phyloP scores from a whole-genome alignment of 2,113 vertebrate species.

The Crotophaga sulcirostris region DNA sequence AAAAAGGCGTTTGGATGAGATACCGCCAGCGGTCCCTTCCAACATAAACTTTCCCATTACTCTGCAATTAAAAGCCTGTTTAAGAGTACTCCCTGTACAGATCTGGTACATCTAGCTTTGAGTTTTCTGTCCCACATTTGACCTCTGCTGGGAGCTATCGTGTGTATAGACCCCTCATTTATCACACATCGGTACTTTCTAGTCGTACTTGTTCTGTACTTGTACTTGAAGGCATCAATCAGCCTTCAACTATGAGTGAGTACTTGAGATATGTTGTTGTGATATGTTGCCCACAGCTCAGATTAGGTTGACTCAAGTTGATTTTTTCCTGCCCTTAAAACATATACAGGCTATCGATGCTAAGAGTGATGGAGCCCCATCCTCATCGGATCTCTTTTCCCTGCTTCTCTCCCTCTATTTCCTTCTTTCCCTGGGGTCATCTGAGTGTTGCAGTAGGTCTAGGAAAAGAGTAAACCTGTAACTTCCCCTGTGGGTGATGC shows the following conservation, averaged over 20 bases:
- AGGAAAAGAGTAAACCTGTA: not conserved
- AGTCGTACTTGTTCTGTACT: not conserved
- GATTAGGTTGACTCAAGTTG: not conserved
- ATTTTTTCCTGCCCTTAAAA: not conserved
- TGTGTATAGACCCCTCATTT: not conserved
- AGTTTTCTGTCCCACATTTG: not conserved
- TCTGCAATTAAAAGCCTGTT: not conserved
- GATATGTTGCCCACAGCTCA: not conserved
- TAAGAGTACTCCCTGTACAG: not conserved
- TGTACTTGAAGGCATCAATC: not conserved
- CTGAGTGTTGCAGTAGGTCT: not conserved
- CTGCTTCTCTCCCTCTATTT: not conserved
- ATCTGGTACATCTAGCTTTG: not conserved
- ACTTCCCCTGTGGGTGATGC: not conserved
- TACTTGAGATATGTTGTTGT: not conserved
- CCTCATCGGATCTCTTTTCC: not conserved
- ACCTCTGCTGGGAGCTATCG: not conserved
- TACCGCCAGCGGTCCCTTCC: not conserved
- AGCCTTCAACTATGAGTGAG: not conserved
- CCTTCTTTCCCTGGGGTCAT: not conserved
- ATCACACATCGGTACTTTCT: not conserved
- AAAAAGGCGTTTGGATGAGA: not conserved
- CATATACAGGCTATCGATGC: no score
- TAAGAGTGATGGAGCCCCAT: not conserved
- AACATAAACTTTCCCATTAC: slow-evolving; percentile 19